Base-by-base conservation (phyloP, 2,888 invertebrate species). In the Noctua pronuba region DNA sequence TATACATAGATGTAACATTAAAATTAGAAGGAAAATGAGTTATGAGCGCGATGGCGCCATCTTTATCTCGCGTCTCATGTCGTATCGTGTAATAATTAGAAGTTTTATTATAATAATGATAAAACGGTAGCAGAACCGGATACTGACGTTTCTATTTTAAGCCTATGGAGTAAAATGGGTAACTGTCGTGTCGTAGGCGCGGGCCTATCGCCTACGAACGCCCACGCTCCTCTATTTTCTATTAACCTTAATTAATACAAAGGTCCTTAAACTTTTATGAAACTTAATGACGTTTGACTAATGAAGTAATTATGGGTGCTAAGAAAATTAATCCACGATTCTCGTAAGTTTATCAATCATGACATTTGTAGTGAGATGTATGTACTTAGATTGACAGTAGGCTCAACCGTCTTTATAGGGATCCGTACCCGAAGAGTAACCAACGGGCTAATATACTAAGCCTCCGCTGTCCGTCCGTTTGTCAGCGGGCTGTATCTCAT, bases 91-190 rank as follows among this genome's bases (percentile, higher is more conserved):
- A 85, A 81, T 77, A 77, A 85, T 84, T 85, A 82, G 67, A 82
- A 76, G 79, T 82, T 82, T 82, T 84, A 84, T 85, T 75, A 75
- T 67, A 82, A 85, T 84, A 84, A 82, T 84, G 84, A 82, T 84
- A 85, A 82, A 85, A 85, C 75, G 38, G 60, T 68, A 44, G 65
- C 65, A 79, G 64, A 85, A 82, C 84, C 83, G 83, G 84, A 85
- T 83, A 73, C 82, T 62, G 78, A 75, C 75, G 46, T 62, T 58
- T 82, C 73, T 85, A 84, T 85, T 85, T 79, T 80, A 83, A 80
- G 70, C 64, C 76, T 70, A 60, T 66, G n/a, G 31, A 83, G 80
- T 73, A 80, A 85, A 83, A 86, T 85, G 77, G 83, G 86, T 74
- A 64, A 73, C 75, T 67, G 70, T 82, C 73, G 38, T 49, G 71